Base-by-base conservation (phyloP, 2,797 vertebrate species). In the Adrianichthys oophorus region DNA sequence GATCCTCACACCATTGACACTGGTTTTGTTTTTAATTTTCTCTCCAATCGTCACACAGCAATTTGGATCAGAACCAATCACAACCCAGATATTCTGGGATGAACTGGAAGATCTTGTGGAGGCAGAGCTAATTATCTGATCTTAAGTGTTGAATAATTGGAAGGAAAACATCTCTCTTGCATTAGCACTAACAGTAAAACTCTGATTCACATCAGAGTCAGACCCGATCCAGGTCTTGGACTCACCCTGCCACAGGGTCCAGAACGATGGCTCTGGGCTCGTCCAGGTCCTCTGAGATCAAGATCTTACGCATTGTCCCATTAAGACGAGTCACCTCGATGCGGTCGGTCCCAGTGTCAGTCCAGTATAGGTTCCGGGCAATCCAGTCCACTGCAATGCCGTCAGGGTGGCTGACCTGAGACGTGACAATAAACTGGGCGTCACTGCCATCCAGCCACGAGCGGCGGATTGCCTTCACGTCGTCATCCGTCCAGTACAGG, bases 331-430 rank as follows among this genome's bases (percentile, higher is more conserved):
- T 98, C 48, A 99, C 96, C 76, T 99, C 97, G 18, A 99, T 97
- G 23, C 95, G 95, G 70, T 99, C 97, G 0, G 97, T 98, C 19
- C 97, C 97, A 0, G 97, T 99, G 79, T 99, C 97, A 0, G 97
- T 99, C 97, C 97, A 99, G 70, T 99, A 98, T 4, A 98, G 91
- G 78, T 99, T 99, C 0, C 97, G 89, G 3, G 96, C 97, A 5
- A 98, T 93, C 97, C 97, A 98, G 85, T 98, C 97, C 4, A 98
- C 96, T 0, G 97, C 96, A 37, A 99, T 96, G 52, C 97, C 97
- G 6, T 99, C 97, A 0, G 97, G 97, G 65, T 98, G 96, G 0
- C 92, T 94, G 0, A 99, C 95, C 75, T 99, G 96, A 0, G 95
- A 94, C 0, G 95, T 97, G 50, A 99, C 94, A 29, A 98, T 88